Conservation (phyloP, 2,113 vertebrate genomes). For the Raja brachyura region DNA sequence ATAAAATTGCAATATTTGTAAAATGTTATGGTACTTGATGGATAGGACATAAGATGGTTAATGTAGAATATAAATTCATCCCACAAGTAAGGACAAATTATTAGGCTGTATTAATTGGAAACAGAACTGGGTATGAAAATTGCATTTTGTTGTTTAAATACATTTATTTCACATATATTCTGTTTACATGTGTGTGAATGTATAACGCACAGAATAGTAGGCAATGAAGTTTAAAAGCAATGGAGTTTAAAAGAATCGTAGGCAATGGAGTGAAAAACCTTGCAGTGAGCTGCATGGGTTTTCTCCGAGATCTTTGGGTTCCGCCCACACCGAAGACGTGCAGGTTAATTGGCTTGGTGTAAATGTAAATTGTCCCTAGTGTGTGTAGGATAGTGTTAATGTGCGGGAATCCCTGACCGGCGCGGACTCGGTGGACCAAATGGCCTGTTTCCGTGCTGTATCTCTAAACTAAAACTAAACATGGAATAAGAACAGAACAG, state of each 20-base stretch:
- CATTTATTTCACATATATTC: background rate
- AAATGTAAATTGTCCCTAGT: no score
- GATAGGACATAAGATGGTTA: background rate
- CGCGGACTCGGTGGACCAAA: no score
- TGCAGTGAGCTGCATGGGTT: no score
- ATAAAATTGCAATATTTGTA: background rate
- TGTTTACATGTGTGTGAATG: background rate
- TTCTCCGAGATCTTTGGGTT: no score
- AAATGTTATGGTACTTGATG: background rate
- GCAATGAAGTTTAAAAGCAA: background rate
- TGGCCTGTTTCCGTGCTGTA: no score
- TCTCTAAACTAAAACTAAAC: no score
- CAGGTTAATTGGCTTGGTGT: no score
- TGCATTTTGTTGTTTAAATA: background rate
- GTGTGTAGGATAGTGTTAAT: no score
- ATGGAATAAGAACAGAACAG: no score
- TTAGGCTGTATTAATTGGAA: background rate
- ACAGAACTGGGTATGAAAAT: background rate
- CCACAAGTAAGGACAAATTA: background rate
- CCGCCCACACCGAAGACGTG: no score
- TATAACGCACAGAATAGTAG: background rate
- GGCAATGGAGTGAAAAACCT: background rate
- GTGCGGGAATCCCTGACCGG: no score
- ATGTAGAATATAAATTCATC: background rate
- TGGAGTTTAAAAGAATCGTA: background rate